These are phyloP conservation scores for Corbicula japonica DNA, from an alignment of 2,888 invertebrate species.

Conservation along the genomic window DNA sequence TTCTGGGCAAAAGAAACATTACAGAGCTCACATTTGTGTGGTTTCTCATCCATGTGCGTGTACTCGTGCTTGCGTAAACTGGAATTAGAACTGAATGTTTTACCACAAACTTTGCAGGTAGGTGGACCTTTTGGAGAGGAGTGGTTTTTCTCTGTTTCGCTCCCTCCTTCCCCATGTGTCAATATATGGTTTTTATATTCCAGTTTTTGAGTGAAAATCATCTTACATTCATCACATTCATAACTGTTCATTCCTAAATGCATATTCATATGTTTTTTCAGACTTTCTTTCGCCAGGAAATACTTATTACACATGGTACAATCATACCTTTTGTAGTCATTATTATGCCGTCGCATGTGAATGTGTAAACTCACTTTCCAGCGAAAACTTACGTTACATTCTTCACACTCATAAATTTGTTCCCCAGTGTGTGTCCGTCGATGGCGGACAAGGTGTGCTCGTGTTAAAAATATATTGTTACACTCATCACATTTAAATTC, in stretches of 20 bases:
- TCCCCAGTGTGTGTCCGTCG: slow-evolving; percentile 43
- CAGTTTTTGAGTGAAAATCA: slow-evolving; percentile 46
- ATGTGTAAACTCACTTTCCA: slow-evolving; percentile 62
- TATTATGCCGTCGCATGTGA: slow-evolving; percentile 62
- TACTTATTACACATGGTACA: slow-evolving; percentile 54
- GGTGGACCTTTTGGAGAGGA: slow-evolving; percentile 28
- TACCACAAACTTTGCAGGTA: slow-evolving; percentile 47
- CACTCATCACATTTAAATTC: slow-evolving; percentile 55
- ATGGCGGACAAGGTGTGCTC: slow-evolving; percentile 50
- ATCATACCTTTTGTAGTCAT: slow-evolving; percentile 43
- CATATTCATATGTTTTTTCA: slow-evolving; percentile 45
- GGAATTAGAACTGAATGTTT: slow-evolving; percentile 61
- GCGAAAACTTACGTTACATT: slow-evolving; percentile 54
- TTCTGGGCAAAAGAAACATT: slow-evolving; percentile 61
- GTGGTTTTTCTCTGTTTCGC: background rate
- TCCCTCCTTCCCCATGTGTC: background rate
- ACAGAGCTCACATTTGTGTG: slow-evolving; percentile 58
- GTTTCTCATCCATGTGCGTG: slow-evolving; percentile 57
- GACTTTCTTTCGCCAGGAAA: slow-evolving; percentile 51
- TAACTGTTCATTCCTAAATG: slow-evolving; percentile 34
- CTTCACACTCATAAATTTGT: slow-evolving; percentile 47
- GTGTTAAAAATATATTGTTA: slow-evolving; percentile 48
- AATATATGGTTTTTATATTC: slow-evolving; percentile 44
- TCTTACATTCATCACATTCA: slow-evolving; percentile 50
- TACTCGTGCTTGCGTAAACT: slow-evolving; percentile 60